Evolutionary conservation across 1,140 invertebrate genomes (phyloP).

Genomic region (Megalonaias nervosa): DNA sequence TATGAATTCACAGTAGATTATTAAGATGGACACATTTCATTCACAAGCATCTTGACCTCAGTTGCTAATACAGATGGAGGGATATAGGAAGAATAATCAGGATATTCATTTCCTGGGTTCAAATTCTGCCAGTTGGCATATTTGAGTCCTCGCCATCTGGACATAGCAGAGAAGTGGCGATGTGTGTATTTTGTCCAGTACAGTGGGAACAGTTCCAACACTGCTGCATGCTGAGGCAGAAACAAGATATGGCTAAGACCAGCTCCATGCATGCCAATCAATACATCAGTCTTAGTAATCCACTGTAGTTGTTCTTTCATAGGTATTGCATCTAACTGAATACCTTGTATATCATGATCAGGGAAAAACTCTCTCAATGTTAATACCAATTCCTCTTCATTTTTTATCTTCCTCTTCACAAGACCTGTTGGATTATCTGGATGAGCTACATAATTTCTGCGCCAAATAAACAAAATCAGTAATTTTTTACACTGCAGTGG

Average conservation of each 20-base stretch:
- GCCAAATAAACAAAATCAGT: slow-evolving; percentile 62
- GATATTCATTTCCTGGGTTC: slow-evolving; percentile 46
- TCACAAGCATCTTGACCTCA: slow-evolving; percentile 7
- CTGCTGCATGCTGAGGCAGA: slow-evolving; percentile 92
- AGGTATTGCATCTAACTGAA: slow-evolving; percentile 57
- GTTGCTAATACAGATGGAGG: slow-evolving; percentile 24
- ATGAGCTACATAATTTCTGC: slow-evolving; percentile 66
- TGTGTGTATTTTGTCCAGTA: slow-evolving; percentile 42
- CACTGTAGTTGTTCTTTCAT: slow-evolving; percentile 57
- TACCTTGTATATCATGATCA: slow-evolving; percentile 38
- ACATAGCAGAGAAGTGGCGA: slow-evolving; percentile 60
- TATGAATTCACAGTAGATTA: too few relatives aligned
- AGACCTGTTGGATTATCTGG: slow-evolving; percentile 61
- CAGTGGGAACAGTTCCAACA: slow-evolving; percentile 88
- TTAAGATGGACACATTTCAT: slow-evolving; percentile 20
- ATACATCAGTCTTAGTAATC: slow-evolving; percentile 84
- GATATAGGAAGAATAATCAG: slow-evolving; percentile 45
- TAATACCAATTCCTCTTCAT: slow-evolving; percentile 60
- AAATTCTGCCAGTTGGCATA: slow-evolving; percentile 62
- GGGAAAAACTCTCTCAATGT: slow-evolving; percentile 21
- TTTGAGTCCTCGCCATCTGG: slow-evolving; percentile 56
- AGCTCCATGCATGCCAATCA: slow-evolving; percentile 97
- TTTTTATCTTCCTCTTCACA: slow-evolving; percentile 60
- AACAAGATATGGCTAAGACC: slow-evolving; percentile 95
- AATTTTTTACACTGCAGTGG: slow-evolving; percentile 53